These are phyloP conservation scores for Erethizon dorsatum DNA, from an alignment of 2,797 vertebrate species.

Conservation along the genomic window DNA sequence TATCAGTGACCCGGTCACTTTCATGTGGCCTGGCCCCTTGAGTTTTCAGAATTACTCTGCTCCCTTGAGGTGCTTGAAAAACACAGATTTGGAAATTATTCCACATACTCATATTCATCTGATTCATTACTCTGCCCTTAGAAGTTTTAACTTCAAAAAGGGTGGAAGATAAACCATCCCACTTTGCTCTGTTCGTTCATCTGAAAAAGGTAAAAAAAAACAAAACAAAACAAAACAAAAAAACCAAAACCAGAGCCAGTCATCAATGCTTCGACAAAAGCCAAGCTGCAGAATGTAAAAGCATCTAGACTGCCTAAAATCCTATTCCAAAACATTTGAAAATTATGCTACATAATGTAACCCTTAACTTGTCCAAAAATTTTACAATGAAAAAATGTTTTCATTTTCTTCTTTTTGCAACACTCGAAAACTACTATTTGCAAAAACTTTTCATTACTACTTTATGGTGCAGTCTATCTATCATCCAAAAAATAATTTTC, in stretches of 20 bases:
- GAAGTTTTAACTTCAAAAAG: slow-evolving; percentile 57
- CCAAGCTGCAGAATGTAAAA: neutral
- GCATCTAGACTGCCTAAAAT: neutral
- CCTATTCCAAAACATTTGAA: slow-evolving; percentile 16
- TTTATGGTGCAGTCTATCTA: neutral
- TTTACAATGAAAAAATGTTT: slow-evolving; percentile 12
- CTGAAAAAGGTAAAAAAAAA: neutral
- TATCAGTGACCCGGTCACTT: slow-evolving; percentile 20
- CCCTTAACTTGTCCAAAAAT: neutral
- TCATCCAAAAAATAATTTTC: slow-evolving; percentile 45
- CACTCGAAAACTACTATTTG: slow-evolving; percentile 50
- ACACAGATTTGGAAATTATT: neutral
- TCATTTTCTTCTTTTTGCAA: neutral
- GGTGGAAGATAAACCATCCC: neutral
- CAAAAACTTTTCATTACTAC: slow-evolving; percentile 16
- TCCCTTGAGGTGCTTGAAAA: slow-evolving; percentile 31
- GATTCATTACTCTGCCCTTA: slow-evolving; percentile 19
- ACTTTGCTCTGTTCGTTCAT: neutral
- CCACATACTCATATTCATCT: neutral
- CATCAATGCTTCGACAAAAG: neutral
- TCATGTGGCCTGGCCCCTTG: neutral
- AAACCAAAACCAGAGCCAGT: neutral
- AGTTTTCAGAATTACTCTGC: slow-evolving; percentile 53
- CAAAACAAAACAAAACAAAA: neutral
- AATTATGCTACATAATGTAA: neutral